Evolutionary conservation across 2,888 invertebrate genomes (phyloP).

Genomic region (Chalcosyrphus nemorum): DNA sequence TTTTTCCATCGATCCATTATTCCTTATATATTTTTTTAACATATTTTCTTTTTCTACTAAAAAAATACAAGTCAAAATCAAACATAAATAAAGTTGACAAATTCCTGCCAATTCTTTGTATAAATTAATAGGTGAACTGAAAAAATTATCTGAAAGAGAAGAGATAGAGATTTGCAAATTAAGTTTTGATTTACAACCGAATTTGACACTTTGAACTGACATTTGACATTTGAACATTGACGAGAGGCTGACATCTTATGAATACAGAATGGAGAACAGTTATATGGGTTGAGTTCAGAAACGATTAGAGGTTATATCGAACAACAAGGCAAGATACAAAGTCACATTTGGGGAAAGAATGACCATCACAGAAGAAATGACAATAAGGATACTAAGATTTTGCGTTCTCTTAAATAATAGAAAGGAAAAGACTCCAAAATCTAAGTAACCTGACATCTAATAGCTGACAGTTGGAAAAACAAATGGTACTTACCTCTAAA

Average conservation of each 20-base stretch:
- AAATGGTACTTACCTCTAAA: conserved; percentile 83
- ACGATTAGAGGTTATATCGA: too few species aligned
- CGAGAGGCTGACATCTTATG: too few species aligned
- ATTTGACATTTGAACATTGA: not conserved
- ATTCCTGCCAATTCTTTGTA: conserved; percentile 2
- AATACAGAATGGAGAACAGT: too few species aligned
- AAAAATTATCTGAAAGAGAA: conserved; percentile 55
- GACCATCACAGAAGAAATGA: conserved; percentile 12
- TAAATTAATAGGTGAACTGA: conserved; percentile 32
- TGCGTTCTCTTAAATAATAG: too few species aligned
- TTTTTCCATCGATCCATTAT: conserved; percentile 40
- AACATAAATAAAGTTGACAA: conserved; percentile 35
- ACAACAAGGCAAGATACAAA: too few species aligned
- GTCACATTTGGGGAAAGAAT: too few species aligned
- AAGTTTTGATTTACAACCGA: not conserved
- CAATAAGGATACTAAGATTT: not conserved
- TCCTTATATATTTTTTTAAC: conserved; percentile 37
- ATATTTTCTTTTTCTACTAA: conserved; percentile 21
- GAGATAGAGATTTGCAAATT: not conserved
- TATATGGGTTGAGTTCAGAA: too few species aligned
- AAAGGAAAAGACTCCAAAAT: too few species aligned
- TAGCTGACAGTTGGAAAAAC: not conserved
- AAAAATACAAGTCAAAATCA: conserved; percentile 26
- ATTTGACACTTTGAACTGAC: not conserved
- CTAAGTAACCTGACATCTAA: not conserved